These are phyloP conservation scores for Sebastes baramenuke DNA, from an alignment of 2,797 vertebrate genomes.

Conservation along the genomic window DNA sequence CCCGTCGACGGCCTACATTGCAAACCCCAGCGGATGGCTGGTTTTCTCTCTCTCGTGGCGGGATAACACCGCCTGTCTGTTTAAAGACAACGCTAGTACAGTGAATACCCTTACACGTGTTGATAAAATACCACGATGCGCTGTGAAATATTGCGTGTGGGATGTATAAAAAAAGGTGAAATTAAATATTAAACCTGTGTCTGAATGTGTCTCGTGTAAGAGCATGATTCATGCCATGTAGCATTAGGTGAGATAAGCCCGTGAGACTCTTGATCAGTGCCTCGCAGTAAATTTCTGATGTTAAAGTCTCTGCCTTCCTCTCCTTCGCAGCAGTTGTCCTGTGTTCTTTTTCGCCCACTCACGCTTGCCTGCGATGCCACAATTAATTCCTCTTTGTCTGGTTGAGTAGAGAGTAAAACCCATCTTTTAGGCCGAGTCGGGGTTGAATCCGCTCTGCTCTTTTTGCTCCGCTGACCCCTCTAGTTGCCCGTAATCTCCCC, in stretches of 20 bases:
- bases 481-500: conserved; percentile 57
- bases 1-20: conserved; percentile 29
- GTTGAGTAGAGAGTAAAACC: conserved; percentile 59
- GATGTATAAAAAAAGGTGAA: not conserved
- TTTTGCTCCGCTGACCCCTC: conserved; percentile 69
- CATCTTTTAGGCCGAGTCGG: conserved; percentile 46
- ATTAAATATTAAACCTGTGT: conserved; percentile 31
- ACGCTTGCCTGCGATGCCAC: conserved; percentile 71
- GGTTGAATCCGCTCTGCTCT: conserved; percentile 35
- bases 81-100: conserved; percentile 36
- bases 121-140: not conserved
- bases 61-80: conserved; percentile 29
- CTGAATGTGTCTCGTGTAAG: conserved; percentile 16
- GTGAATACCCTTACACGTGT: conserved; percentile 14
- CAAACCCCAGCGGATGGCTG: conserved; percentile 27
- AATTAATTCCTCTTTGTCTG: conserved; percentile 76
- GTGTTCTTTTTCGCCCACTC: conserved; percentile 38
- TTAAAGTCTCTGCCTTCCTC: conserved; percentile 34
- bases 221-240: conserved; percentile 38
- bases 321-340: conserved; percentile 12
- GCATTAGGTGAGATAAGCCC: conserved; percentile 47
- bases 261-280: conserved; percentile 32
- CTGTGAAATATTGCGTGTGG: not conserved
- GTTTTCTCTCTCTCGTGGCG: conserved; percentile 25
- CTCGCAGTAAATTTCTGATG: conserved; percentile 28